Percentiles rank a stretch among this genome's conserved stretches.
Conservation (phyloP, 2,888 invertebrate species). For the Isoperla grammatica region DNA sequence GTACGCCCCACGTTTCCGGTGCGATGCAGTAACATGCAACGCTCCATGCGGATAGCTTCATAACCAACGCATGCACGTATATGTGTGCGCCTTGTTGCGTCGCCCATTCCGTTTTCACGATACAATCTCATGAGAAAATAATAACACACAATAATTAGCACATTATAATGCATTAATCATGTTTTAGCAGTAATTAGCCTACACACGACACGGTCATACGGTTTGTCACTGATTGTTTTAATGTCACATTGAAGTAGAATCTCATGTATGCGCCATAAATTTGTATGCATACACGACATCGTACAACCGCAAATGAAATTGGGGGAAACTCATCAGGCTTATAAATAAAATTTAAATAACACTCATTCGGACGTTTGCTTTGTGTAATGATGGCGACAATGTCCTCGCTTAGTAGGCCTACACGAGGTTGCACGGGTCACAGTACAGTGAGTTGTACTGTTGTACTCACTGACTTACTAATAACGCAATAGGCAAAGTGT, state of each 20-base stretch:
- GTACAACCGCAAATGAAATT: no score
- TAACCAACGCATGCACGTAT: background rate
- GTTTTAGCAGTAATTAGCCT: background rate
- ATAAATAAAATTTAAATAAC: no score
- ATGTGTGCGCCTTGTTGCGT: background rate
- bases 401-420: no score
- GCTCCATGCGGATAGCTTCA: background rate
- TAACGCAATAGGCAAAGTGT: no score
- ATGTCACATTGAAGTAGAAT: conserved; percentile 7
- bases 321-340: no score
- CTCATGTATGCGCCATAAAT: background rate
- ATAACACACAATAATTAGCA: conserved; percentile 4
- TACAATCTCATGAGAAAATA: conserved; percentile 12
- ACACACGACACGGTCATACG: conserved; percentile 3
- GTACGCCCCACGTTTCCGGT: conserved; percentile 11
- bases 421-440: no score
- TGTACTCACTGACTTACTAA: no score
- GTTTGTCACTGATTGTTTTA: conserved; percentile 16
- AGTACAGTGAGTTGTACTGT: no score
- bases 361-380: no score
- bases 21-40: background rate
- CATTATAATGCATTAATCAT: no score
- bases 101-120: conserved; percentile 1
- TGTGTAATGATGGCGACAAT: no score
- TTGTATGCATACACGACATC: no score